A percentile compares a stretch with the other conserved stretches of the same genome.
Conservation (phyloP, 2,113 vertebrate species). For the Chloebia gouldiae region DNA sequence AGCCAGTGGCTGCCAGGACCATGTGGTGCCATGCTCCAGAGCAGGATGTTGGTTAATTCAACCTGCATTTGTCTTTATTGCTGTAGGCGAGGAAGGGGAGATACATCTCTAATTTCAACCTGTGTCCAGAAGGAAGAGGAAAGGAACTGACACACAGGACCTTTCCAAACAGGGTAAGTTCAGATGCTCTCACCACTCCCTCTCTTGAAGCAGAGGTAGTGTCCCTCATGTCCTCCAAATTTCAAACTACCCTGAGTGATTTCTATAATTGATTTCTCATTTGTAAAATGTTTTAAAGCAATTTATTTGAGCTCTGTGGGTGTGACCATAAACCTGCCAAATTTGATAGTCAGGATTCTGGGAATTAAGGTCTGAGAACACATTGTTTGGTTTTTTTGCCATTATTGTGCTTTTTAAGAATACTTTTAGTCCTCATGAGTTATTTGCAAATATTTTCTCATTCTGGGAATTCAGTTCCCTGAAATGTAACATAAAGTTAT, state of each 20-base stretch:
- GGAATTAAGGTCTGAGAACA: not conserved
- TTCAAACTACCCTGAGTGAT: not conserved
- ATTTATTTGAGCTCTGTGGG: not conserved
- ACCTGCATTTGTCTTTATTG: not conserved
- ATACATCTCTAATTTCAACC: not conserved
- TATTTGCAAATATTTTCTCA: not conserved
- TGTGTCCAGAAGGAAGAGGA: not conserved
- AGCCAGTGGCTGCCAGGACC: not conserved
- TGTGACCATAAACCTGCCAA: not conserved
- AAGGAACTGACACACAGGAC: not conserved
- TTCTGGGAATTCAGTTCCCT: not conserved
- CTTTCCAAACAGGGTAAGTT: not conserved
- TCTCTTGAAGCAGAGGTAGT: not conserved
- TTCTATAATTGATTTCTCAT: not conserved
- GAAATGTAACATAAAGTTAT: not conserved
- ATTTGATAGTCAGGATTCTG: not conserved
- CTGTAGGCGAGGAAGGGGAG: not conserved
- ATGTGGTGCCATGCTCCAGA: not conserved
- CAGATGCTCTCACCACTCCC: not conserved
- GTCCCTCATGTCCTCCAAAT: not conserved
- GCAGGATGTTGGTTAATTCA: not conserved
- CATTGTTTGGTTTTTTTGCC: not conserved
- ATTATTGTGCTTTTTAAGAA: not conserved
- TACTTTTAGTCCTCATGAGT: not conserved
- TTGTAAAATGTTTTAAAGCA: not conserved